Evolutionary conservation across 35 echinoderm and acorn worm species (phyloP).

Genomic region (Hemicentrotus pulcherrimus): DNA sequence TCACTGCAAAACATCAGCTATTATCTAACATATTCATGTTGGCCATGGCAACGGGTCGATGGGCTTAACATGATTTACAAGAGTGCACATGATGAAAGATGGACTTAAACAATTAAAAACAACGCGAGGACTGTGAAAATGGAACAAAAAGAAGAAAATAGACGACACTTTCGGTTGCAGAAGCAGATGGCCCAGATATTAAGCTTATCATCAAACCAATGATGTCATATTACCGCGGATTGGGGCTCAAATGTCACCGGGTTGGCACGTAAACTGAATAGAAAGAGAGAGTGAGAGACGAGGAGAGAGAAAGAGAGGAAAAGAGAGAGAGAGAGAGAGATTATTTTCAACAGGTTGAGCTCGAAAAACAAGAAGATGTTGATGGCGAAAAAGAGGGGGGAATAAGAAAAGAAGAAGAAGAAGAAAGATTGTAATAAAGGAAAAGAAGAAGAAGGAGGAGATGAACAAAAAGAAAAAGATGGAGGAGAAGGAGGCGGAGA

Average conservation of each 20-base stretch:
- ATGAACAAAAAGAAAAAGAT: too few relatives aligned
- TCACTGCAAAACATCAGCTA: too few relatives aligned
- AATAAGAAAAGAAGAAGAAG: too few relatives aligned
- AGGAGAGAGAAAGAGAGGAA: neutral
- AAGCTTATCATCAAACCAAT: neutral
- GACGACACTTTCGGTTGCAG: neutral
- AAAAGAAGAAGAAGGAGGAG: too few relatives aligned
- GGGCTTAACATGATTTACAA: neutral
- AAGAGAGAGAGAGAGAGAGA: neutral
- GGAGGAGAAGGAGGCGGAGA: too few relatives aligned
- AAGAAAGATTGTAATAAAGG: too few relatives aligned
- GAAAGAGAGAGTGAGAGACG: neutral
- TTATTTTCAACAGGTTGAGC: too few relatives aligned
- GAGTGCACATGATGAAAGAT: neutral
- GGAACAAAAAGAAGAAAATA: neutral
- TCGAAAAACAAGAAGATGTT: too few relatives aligned
- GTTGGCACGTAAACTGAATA: neutral
- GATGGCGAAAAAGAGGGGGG: too few relatives aligned
- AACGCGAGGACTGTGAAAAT: neutral
- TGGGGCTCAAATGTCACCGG: neutral
- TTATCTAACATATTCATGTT: too few relatives aligned
- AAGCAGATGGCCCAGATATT: slow-evolving; percentile 1
- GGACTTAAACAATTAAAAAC: neutral
- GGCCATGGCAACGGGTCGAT: too few relatives aligned
- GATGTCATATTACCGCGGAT: neutral